Evolutionary conservation across 2,113 vertebrate species (phyloP), one percentile per base, ranked within the genome.

Genomic region (Fulica atra): DNA sequence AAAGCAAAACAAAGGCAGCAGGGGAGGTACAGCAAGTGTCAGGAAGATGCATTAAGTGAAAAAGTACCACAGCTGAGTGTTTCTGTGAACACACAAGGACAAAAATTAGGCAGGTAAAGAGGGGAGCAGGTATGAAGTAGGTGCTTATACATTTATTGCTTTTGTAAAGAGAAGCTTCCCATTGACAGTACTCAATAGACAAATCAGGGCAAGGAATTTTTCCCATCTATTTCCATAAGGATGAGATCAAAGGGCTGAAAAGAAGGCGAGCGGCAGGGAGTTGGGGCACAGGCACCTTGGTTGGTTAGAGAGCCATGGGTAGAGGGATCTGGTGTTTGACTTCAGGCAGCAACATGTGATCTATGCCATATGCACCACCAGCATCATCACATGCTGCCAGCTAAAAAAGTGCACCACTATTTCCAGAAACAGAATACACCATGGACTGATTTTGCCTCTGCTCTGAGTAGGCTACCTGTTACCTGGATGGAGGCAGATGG

Each of bases 171-270:
- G 23, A 87, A 69, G 31, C 44, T 66, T 93, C 57, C 66, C 44
- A 80, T 3, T 28, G 57, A 79, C 38, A 93, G n/a, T 4, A 18
- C 38, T 29, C 38, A 44, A 36, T 11, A 79, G 84, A 66, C 28
- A 87, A 89, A 91, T 50, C 48, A 89, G 24, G 56, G 28, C 61
- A 33, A 82, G 28, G 64, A 86, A 28, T 51, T 54, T 89, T 85
- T 94, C 48, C 54, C 66, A 35, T 82, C 20, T 57, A 38, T 72
- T 92, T 87, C 65, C 59, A n/a, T 42, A 81, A 65, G 63, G 72
- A 65, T 79, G 57, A 81, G 38, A 92, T 69, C 56, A 88, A 95
- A 96, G 50, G 11, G 33, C 31, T 84, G 57, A 91, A 79, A 92
- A 74, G 69, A 81, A 92, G 31, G 31, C 6, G 36, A 91, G 54